phyloP scores from a whole-genome alignment of 2,888 invertebrate genomes.

The Trilocha varians region DNA sequence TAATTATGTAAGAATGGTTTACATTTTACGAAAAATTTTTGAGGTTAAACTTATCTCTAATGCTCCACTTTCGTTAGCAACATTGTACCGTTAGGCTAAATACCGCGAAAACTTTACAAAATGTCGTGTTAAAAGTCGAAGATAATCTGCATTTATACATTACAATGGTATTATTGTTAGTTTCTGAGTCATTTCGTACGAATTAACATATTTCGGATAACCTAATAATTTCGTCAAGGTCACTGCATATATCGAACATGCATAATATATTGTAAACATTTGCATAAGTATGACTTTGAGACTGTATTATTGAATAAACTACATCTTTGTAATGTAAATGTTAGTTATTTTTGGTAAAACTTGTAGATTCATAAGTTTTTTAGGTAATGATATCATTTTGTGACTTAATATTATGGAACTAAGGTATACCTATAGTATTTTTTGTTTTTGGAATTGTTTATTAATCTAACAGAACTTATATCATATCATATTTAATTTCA shows the following conservation, averaged over 20 bases:
- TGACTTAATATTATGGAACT: too few species aligned
- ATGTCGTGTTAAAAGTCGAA: too few species aligned
- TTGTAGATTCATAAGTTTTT: too few species aligned
- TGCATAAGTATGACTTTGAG: not conserved
- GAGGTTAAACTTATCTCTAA: constrained; percentile 21
- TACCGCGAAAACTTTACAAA: not conserved
- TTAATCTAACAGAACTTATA: too few species aligned
- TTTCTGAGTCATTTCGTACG: not conserved
- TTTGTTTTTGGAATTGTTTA: too few species aligned
- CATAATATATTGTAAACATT: not conserved
- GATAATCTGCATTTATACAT: too few species aligned
- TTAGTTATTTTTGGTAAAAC: too few species aligned
- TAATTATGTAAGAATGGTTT: constrained; percentile 14
- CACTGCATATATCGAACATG: not conserved
- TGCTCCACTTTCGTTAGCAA: constrained; percentile 11
- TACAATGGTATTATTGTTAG: constrained; percentile 7
- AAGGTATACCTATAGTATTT: too few species aligned
- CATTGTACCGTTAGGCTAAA: constrained; percentile 1
- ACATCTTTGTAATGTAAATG: too few species aligned
- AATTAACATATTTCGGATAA: not conserved
- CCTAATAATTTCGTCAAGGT: not conserved
- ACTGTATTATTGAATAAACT: too few species aligned
- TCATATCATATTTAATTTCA: too few species aligned
- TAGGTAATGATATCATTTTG: too few species aligned
- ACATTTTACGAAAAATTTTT: constrained; percentile 13